These are phyloP conservation scores for Dicranocentrus wangi DNA, from an alignment of 2,888 invertebrate species.

Conservation along the genomic window DNA sequence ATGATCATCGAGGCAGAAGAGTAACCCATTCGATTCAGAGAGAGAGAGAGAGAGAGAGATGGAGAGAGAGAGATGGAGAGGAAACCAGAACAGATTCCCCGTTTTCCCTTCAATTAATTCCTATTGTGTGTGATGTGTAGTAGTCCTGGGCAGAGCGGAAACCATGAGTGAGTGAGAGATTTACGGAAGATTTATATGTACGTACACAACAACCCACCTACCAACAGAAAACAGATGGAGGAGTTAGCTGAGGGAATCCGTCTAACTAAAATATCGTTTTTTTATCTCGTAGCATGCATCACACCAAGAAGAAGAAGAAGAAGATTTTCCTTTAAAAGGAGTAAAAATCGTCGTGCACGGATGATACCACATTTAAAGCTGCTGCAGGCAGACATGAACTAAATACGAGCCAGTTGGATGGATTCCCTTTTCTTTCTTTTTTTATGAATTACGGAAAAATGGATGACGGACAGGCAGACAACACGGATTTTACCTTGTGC, in stretches of 20 bases:
- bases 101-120: constrained; percentile 23
- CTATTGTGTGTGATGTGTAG: background rate
- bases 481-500: background rate
- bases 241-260: background rate
- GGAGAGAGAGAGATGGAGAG: too few relatives aligned
- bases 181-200: constrained; percentile 3
- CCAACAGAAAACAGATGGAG: background rate
- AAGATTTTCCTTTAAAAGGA: too few relatives aligned
- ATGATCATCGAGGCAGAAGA: background rate
- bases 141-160: background rate
- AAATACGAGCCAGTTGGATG: too few relatives aligned
- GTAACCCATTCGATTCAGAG: background rate
- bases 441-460: background rate
- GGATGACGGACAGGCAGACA: constrained; percentile 6
- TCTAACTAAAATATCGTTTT: too few relatives aligned
- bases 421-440: too few relatives aligned
- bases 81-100: constrained; percentile 27
- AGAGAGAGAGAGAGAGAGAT: too few relatives aligned
- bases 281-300: too few relatives aligned
- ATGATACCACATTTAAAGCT: too few relatives aligned
- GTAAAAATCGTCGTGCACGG: too few relatives aligned
- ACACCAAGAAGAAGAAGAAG: too few relatives aligned
- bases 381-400: too few relatives aligned
- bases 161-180: background rate
- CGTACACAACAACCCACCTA: too few relatives aligned